Evolutionary conservation across 2,888 invertebrate genomes (phyloP), one percentile per base, ranked within the genome.

Genomic region (Orthosia cruda): DNA sequence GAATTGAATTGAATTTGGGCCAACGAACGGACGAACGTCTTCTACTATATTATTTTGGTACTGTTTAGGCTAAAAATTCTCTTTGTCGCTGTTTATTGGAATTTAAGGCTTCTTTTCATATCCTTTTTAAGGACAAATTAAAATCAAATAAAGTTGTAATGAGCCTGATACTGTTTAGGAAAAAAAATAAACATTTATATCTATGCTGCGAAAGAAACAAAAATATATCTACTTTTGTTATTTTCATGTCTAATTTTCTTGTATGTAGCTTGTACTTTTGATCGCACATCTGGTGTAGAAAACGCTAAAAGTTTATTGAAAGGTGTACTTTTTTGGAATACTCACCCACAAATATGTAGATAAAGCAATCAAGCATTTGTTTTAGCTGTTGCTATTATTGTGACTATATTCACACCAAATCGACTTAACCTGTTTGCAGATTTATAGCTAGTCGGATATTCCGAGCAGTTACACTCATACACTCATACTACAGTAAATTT

Each of bases 1-100:
- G 61, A 67, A 76, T 85, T 72, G 71, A 75, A 76, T 71, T 45
- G 73, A 77, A 66, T 83, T 78, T 73, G 55, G 23, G 54, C 71
- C 69, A 69, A 81, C 69, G 63, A 23, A 47, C 18, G 54, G 57
- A 63, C 58, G 67, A 72, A 55, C 59, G 55, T 59, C 47, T 52
- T 13, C 45, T 52, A 70, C 64, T 54, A 59, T 45, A 63, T 63
- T 45, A 63, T 65, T 74, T 73, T 69, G 26, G 40, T 64, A 57
- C 52, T 55, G n/a, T 80, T 61, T 13, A 52, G 16, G 7, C 32
- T 71, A 58, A 58, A 62, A 57, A 52, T 26, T 13, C 47, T 47
- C 16, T 40, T 57, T 71, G n/a, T n/a, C n/a, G n/a, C 16, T 26
- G n/a, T 47, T 62, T 70, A 52, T n/a, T n/a, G n/a, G n/a, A n/a